Evolutionary conservation across 37 sponge, comb jelly and placozoan genomes (phyloP).

Genomic region (Beroe forskalii): DNA sequence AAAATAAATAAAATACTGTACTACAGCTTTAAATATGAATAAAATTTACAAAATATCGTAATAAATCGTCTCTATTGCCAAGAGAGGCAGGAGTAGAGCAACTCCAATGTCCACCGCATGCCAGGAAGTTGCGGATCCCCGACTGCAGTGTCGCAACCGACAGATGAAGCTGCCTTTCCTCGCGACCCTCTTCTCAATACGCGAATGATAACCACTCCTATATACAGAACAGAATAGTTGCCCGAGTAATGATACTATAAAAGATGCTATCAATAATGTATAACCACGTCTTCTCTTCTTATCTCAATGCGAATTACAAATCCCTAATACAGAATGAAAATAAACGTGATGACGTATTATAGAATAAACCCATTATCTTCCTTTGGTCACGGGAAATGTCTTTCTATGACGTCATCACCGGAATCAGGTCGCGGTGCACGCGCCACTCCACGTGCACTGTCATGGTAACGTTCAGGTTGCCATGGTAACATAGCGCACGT

Average conservation of each 20-base stretch:
- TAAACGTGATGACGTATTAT: neutral
- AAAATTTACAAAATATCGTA: conserved; percentile 45
- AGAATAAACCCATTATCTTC: neutral
- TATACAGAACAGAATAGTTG: neutral
- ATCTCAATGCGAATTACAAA: neutral
- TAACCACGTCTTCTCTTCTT: conserved; percentile 1
- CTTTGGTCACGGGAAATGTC: conserved; percentile 17
- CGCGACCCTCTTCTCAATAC: conserved; percentile 8
- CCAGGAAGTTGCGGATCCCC: neutral
- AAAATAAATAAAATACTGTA: neutral
- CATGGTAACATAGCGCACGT: neutral
- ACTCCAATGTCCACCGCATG: neutral
- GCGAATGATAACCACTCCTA: neutral
- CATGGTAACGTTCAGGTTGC: neutral
- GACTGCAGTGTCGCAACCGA: conserved; percentile 5
- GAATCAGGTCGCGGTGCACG: neutral
- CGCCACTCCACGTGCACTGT: neutral
- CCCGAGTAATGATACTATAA: neutral
- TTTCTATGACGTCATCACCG: neutral
- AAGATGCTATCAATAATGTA: neutral
- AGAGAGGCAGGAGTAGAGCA: neutral
- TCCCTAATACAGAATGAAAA: neutral
- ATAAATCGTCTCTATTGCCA: conserved; percentile 44
- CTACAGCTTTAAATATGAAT: conserved; percentile 38
- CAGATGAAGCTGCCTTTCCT: neutral